phyloP scores from a whole-genome alignment of 2,888 invertebrate genomes.

The Terebella lapidaria region DNA sequence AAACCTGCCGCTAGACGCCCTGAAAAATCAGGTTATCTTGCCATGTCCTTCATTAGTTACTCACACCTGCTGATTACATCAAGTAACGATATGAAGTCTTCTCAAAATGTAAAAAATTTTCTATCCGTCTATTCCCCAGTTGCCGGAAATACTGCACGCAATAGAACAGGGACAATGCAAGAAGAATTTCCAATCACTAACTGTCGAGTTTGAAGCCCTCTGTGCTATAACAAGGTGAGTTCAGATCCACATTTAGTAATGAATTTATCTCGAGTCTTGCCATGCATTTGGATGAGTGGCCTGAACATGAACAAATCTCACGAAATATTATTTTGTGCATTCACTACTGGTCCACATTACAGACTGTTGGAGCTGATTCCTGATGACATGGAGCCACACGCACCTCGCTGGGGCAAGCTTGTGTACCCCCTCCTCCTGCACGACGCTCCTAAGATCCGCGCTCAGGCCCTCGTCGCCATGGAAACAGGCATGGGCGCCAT shows the following conservation, averaged over 20 bases:
- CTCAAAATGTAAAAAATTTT: no score
- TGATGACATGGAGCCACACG: slow-evolving; percentile 26
- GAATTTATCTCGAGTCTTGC: no score
- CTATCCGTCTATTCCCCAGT: slow-evolving; percentile 19
- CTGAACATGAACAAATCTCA: no score
- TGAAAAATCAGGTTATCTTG: not conserved
- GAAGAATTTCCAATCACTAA: slow-evolving; percentile 33
- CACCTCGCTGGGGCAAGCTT: slow-evolving; percentile 31
- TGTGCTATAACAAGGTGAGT: slow-evolving; percentile 34
- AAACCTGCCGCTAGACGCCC: not conserved
- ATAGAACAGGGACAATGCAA: slow-evolving; percentile 30
- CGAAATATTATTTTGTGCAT: not conserved
- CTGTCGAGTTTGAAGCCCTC: slow-evolving; percentile 40
- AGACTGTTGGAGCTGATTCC: slow-evolving; percentile 37
- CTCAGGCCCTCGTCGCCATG: slow-evolving; percentile 30
- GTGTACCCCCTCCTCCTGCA: slow-evolving; percentile 33
- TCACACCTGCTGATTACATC: no score
- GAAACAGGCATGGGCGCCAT: slow-evolving; percentile 24
- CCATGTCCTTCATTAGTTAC: not conserved
- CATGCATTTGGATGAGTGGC: no score
- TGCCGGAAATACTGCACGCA: slow-evolving; percentile 25
- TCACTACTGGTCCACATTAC: not conserved
- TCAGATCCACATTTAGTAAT: not conserved
- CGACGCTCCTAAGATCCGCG: slow-evolving; percentile 31
- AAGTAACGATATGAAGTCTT: no score